Conservation (phyloP, 2,113 vertebrate species). For the Fulica atra region DNA sequence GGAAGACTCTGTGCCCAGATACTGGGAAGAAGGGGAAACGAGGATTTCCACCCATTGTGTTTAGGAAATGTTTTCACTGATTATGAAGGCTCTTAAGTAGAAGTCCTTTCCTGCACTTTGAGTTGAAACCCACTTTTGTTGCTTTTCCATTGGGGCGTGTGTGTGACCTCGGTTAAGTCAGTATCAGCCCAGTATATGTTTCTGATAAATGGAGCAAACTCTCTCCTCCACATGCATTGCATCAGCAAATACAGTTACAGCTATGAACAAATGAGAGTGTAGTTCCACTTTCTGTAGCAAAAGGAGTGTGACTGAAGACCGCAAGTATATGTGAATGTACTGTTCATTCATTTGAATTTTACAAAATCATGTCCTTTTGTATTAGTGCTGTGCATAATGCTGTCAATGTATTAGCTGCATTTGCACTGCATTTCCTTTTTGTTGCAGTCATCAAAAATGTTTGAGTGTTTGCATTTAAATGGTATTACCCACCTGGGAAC, state of each 20-base stretch:
- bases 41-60: conserved; percentile 63
- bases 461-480: neutral
- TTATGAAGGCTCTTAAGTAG: neutral
- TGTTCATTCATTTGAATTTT: neutral
- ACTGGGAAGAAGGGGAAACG: neutral
- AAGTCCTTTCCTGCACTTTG: conserved; percentile 38
- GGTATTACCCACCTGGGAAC: neutral
- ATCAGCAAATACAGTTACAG: neutral
- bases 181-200: neutral
- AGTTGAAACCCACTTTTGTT: conserved; percentile 7
- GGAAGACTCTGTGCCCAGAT: conserved; percentile 8
- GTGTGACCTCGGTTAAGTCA: neutral
- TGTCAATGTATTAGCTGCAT: neutral
- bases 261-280: neutral
- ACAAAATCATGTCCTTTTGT: neutral
- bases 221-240: neutral
- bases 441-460: neutral
- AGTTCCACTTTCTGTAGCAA: neutral
- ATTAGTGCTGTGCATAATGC: neutral
- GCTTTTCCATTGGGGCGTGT: neutral
- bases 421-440: neutral
- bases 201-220: neutral
- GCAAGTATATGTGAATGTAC: neutral
- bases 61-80: conserved; percentile 23
- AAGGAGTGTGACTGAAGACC: neutral